phyloP scores from a whole-genome alignment of 2,888 invertebrate species.

The Kryphioiulus occultus region DNA sequence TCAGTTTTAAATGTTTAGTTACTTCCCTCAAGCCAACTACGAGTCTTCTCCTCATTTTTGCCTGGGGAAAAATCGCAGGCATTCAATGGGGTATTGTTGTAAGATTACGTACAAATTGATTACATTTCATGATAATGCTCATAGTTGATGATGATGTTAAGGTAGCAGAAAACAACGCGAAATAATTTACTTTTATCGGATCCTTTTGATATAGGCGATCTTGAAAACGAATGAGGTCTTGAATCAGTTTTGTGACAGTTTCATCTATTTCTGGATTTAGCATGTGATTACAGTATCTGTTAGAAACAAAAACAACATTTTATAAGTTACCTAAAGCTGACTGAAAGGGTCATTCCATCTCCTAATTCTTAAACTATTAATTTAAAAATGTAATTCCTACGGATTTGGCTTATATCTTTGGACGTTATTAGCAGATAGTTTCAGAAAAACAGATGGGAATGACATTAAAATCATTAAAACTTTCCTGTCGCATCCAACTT shows the following conservation, averaged over 20 bases:
- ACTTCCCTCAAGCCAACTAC: slow-evolving; percentile 72
- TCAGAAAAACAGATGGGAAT: too few relatives aligned
- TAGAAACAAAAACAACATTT: slow-evolving; percentile 46
- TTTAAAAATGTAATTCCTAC: too few relatives aligned
- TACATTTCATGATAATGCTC: too few relatives aligned
- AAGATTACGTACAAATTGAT: too few relatives aligned
- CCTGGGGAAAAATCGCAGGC: slow-evolving; percentile 55
- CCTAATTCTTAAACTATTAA: too few relatives aligned
- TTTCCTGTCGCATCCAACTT: slow-evolving; percentile 60
- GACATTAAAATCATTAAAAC: background rate
- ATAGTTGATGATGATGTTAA: too few relatives aligned
- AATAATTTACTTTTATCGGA: slow-evolving; percentile 66
- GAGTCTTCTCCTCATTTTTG: slow-evolving; percentile 66
- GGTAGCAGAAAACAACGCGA: slow-evolving; percentile 42
- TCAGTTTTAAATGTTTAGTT: slow-evolving; percentile 68
- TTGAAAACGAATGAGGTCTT: slow-evolving; percentile 70
- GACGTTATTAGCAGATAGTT: too few relatives aligned
- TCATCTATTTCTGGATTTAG: slow-evolving; percentile 68
- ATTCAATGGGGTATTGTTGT: too few relatives aligned
- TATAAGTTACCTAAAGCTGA: background rate
- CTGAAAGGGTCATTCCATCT: too few relatives aligned
- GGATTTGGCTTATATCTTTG: too few relatives aligned
- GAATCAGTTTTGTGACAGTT: slow-evolving; percentile 65
- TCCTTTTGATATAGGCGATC: slow-evolving; percentile 70
- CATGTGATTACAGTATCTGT: slow-evolving; percentile 70